phyloP scores from a whole-genome alignment of 2,888 invertebrate genomes.

The Lissocephala sabroskyi region DNA sequence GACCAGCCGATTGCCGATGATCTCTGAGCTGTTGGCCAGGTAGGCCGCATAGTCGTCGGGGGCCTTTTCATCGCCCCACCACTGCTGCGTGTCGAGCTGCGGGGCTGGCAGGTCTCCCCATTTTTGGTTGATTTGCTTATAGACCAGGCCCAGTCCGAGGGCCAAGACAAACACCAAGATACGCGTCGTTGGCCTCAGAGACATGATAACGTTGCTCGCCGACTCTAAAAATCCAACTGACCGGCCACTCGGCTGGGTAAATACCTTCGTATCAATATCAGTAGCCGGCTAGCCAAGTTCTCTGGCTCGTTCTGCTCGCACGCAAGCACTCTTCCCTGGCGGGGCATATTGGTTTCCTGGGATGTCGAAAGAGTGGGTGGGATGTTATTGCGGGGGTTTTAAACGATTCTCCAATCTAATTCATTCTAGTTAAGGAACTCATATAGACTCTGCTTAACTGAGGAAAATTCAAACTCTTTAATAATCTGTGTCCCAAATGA shows the following conservation, averaged over 20 bases:
- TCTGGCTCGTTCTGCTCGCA: neutral
- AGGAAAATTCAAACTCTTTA: too few species aligned
- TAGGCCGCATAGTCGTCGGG: slow-evolving; percentile 56
- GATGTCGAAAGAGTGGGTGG: slow-evolving; percentile 1
- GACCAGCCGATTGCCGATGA: slow-evolving; percentile 44
- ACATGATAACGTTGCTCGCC: slow-evolving; percentile 29
- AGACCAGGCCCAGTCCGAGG: slow-evolving; percentile 47
- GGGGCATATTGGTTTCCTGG: neutral
- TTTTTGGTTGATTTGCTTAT: slow-evolving; percentile 39
- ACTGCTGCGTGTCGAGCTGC: slow-evolving; percentile 48
- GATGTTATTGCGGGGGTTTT: too few species aligned
- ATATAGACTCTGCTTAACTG: too few species aligned
- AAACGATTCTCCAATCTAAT: too few species aligned
- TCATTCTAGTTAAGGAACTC: too few species aligned
- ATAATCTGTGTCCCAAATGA: too few species aligned
- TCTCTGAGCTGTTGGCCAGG: slow-evolving; percentile 48
- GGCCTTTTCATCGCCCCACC: slow-evolving; percentile 66
- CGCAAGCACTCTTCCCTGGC: neutral
- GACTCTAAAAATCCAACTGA: slow-evolving; percentile 11
- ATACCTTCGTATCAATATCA: slow-evolving; percentile 9
- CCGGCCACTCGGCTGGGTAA: too few species aligned
- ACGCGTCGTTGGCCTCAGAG: slow-evolving; percentile 35
- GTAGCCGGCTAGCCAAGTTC: neutral
- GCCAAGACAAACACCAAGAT: slow-evolving; percentile 52
- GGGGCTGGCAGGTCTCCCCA: slow-evolving; percentile 47